Conservation (phyloP, 2,113 vertebrate species). For the Heteronetta atricapilla region DNA sequence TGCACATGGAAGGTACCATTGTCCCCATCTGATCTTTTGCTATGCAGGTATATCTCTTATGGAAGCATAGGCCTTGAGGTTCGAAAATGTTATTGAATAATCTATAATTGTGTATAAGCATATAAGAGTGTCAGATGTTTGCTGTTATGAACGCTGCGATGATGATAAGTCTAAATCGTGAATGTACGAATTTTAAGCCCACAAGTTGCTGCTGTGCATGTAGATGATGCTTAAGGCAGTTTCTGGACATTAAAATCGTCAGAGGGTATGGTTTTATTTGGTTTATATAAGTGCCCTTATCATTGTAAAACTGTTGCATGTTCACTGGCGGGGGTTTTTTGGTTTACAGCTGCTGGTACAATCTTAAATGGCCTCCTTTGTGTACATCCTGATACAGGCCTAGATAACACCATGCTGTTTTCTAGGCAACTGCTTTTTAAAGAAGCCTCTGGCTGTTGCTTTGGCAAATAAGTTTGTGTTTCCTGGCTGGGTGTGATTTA, state of each 20-base stretch:
- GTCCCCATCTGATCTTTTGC: neutral
- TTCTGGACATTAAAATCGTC: neutral
- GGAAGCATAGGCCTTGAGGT: neutral
- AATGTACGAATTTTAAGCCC: neutral
- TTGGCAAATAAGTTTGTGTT: neutral
- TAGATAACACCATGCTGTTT: neutral
- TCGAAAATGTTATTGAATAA: rapidly evolving
- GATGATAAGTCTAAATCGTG: neutral
- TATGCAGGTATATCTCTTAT: neutral
- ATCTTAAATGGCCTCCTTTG: neutral
- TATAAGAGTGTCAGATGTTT: neutral
- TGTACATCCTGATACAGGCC: neutral
- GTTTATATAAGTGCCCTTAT: neutral
- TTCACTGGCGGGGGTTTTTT: neutral
- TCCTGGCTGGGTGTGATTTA: neutral
- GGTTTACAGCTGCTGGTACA: neutral
- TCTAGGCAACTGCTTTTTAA: neutral
- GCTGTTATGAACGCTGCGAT: neutral
- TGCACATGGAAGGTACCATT: neutral
- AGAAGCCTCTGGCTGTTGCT: neutral
- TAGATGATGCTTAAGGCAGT: neutral
- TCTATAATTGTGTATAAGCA: neutral
- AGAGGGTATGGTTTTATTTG: rapidly evolving
- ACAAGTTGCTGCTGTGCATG: neutral
- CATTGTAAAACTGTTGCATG: neutral